Percentiles rank a stretch among this genome's conserved stretches.
These are phyloP conservation scores for Lamellibrachia luymesi DNA, from an alignment of 1,140 invertebrate genomes.

Conservation along the genomic window DNA sequence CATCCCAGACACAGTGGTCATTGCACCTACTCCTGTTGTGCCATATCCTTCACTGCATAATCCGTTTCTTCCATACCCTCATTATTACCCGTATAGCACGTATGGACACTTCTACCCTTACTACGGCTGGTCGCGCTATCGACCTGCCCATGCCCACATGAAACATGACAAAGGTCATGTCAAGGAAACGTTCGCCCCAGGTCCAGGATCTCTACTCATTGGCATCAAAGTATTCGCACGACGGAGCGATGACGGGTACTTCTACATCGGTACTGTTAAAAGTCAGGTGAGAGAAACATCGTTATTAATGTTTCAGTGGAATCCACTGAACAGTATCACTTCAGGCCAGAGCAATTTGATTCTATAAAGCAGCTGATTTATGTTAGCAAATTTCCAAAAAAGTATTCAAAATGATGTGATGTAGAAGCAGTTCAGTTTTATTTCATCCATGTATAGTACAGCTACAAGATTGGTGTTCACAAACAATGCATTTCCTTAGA, in stretches of 20 bases:
- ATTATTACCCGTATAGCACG: slow-evolving; percentile 35
- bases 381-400: no score
- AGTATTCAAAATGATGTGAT: no score
- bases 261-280: slow-evolving; percentile 52
- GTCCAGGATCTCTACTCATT: slow-evolving; percentile 51
- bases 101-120: slow-evolving; percentile 37
- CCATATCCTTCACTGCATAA: slow-evolving; percentile 10
- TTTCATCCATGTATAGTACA: no score
- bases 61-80: slow-evolving; percentile 19
- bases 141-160: slow-evolving; percentile 46
- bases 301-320: no score
- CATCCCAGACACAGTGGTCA: neutral
- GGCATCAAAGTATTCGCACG: slow-evolving; percentile 50
- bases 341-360: no score
- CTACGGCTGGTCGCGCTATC: slow-evolving; percentile 47
- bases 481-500: no score
- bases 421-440: no score
- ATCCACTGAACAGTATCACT: no score
- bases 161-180: slow-evolving; percentile 37
- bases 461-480: no score
- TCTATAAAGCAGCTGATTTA: no score
- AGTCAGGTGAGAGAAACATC: slow-evolving; percentile 45
- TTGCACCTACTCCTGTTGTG: slow-evolving; percentile 12
- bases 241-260: slow-evolving; percentile 51
- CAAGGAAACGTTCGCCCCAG: slow-evolving; percentile 33